Evolutionary conservation across 1,140 invertebrate species (phyloP), one percentile per base, ranked within the genome.

Genomic region (Eriocheir sinensis): DNA sequence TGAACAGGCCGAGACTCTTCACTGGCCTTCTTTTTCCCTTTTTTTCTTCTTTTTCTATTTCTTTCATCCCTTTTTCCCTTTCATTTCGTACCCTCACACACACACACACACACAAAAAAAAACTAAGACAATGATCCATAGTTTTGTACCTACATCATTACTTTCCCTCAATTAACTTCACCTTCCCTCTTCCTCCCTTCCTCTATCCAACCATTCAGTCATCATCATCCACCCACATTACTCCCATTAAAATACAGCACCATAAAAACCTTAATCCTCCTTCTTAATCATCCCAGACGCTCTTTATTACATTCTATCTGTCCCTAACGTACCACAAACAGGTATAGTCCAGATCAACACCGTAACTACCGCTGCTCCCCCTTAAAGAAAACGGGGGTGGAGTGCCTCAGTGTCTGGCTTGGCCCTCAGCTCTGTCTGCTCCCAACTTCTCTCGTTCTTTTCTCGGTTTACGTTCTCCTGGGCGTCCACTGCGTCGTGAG

Each of bases 1-100:
- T 72, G 60, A 72, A 72, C 60, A 72, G 60, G n/a, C 60, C 60
- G 60, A 72, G 60, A 72, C 60, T 72, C 60, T 72, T 72, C 60
- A 72, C 60, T 72, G 60, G n/a, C 60, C 60, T 72, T n/a, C 60
- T n/a, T 21, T 72, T 72, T 72, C n/a, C n/a, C n/a, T 72, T n/a
- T n/a, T 2, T 8, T 12, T 15, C 4, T 48, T 48, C 21, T 72
- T 72, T n/a, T 21, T 72, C 60, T 72, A 21, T 72, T 72, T 72
- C 60, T 72, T 72, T n/a, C 60, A 72, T 72, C 17, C 21, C 17
- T 21, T n/a, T 72, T 72, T n/a, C n/a, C 60, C n/a, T n/a, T 21
- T 72, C 12, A 3, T 72, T 8, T 72, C 60, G 60, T 72, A 72
- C 60, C n/a, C 27, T 21, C 9, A 72, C 60, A 21, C 21, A 72